Base-by-base conservation (phyloP, 2,113 vertebrate genomes). In the Pitta sordida region DNA sequence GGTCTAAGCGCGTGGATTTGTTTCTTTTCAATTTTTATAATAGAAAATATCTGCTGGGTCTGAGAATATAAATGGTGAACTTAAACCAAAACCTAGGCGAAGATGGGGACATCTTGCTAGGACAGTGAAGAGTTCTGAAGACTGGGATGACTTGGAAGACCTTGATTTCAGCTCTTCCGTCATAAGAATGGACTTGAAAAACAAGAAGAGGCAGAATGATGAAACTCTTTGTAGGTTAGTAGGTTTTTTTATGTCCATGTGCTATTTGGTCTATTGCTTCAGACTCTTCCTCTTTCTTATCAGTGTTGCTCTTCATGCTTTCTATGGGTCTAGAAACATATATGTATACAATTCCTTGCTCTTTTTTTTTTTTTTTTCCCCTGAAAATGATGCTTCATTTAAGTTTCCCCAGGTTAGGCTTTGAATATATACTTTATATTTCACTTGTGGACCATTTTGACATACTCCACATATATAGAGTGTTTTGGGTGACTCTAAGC, bases 141-240 rank as follows among this genome's bases (percentile, higher is more conserved):
- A 98, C 37, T 99, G 98, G 99, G 98, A 98, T n/a, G 98, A 99
- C 49, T 91, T 97, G 39, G 98, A 99, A 89, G 98, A 98, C 67
- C 83, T 97, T 3, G 98, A 98, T 67, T 97, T 98, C 69, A 95
- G 92, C 13, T 94, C 96, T 44, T 96, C 98, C 3, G 51, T 98
- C 39, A 94, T 91, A 19, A 98, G 97, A 97, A 93, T 89, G 7
- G 97, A 98, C 83, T 90, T 98, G 90, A 98, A 98, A 93, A 96
- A 94, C 83, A 99, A 98, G 83, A 97, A 96, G 27, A 97, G 97
- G 77, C 98, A 97, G 88, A 98, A 78, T 27, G 98, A 98, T 6
- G 98, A 98, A 32, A 53, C 95, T 11, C 89, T 98, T 87, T 97
- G 96, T 97, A 98, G 98, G 99, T 98, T 96, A 95, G 97, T 27